These are phyloP conservation scores for Triops longicaudatus DNA, from an alignment of 1,140 invertebrate species.

Conservation along the genomic window DNA sequence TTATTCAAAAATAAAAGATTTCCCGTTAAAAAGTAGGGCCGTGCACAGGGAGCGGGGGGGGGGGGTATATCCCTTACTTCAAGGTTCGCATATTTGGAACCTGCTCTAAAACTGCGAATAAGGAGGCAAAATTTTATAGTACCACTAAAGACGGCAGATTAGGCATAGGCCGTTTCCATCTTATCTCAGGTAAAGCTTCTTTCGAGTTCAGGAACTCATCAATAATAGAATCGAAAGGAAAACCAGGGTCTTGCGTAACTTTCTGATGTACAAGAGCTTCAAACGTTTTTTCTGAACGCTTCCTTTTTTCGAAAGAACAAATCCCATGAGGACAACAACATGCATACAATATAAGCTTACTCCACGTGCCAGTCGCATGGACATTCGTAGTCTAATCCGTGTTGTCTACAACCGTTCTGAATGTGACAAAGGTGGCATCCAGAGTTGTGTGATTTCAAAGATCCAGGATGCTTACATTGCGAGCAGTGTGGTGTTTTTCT, in stretches of 20 bases:
- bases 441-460: constrained; percentile 49
- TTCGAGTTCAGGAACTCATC: constrained; percentile 59
- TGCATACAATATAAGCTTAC: constrained; percentile 29
- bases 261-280: constrained; percentile 60
- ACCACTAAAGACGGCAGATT: constrained; percentile 59
- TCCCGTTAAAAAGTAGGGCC: too few species aligned
- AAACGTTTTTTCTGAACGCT: constrained; percentile 50
- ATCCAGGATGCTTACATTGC: constrained; percentile 47
- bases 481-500: constrained; percentile 27
- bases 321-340: too few species aligned
- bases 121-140: constrained; percentile 35
- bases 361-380: constrained; percentile 24
- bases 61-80: too few species aligned
- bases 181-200: constrained; percentile 42
- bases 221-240: constrained; percentile 63
- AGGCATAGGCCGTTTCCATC: constrained; percentile 55
- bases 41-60: too few species aligned
- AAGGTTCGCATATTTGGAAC: too few species aligned
- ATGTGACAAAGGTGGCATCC: constrained; percentile 56
- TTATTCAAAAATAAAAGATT: constrained; percentile 2
- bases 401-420: constrained; percentile 43
- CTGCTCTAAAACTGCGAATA: background rate
- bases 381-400: background rate
- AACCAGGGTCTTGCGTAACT: constrained; percentile 52
- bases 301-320: constrained; percentile 18